These are phyloP conservation scores for Seriola rivoliana DNA, from an alignment of 2,113 vertebrate genomes.

Conservation along the genomic window DNA sequence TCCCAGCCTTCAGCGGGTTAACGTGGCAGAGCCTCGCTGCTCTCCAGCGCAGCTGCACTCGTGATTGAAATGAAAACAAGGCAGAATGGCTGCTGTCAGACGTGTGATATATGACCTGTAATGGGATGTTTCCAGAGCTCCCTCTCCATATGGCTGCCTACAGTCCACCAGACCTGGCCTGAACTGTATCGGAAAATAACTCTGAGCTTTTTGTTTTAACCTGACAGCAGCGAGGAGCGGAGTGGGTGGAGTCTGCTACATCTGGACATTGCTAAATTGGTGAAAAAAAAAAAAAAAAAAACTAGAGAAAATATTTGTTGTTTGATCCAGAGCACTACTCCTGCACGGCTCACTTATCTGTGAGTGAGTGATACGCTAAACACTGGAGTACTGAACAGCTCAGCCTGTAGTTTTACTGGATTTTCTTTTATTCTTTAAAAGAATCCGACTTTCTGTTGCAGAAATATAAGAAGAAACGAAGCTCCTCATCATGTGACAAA, in stretches of 20 bases:
- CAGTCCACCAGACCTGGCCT: conserved; percentile 82
- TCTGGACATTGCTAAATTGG: conserved; percentile 23
- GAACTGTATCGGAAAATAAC: conserved; percentile 66
- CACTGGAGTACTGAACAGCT: not conserved
- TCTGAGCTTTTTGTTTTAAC: conserved; percentile 36
- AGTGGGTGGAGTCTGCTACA: conserved; percentile 8
- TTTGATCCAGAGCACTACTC: not conserved
- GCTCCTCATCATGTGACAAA: not conserved
- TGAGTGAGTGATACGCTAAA: not conserved
- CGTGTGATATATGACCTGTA: conserved; percentile 93
- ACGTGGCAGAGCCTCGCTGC: conserved; percentile 75
- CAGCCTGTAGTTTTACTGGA: not conserved
- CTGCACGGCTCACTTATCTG: not conserved
- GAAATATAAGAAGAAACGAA: not conserved
- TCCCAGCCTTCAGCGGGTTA: conserved; percentile 83
- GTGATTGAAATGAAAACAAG: conserved; percentile 95
- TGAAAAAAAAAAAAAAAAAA: conserved; percentile 51
- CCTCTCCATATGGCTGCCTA: conserved; percentile 89
- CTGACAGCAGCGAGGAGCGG: not conserved
- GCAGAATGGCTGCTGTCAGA: conserved; percentile 92
- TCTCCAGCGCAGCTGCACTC: conserved; percentile 89
- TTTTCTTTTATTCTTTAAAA: not conserved
- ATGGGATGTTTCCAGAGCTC: conserved; percentile 93
- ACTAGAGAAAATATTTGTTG: not conserved
- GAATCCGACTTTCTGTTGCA: not conserved